Conservation (phyloP, 2,113 vertebrate species). For the Equus quagga region DNA sequence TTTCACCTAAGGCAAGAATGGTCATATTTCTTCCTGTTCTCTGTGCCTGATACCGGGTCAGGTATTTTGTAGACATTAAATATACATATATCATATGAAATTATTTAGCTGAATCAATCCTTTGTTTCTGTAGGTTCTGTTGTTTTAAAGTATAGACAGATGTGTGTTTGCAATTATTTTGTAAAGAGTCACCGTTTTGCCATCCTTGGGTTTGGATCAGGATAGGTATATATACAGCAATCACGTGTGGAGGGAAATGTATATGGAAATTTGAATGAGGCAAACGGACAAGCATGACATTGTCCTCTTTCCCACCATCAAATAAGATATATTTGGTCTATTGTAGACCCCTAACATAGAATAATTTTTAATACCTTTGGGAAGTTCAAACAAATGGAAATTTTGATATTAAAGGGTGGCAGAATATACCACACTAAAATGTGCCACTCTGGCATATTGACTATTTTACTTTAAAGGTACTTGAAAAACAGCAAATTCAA, state of each 20-base stretch:
- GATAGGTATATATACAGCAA: background rate
- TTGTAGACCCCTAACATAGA: accelerated
- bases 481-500: background rate
- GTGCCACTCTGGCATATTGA: background rate
- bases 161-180: background rate
- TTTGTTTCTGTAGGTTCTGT: background rate
- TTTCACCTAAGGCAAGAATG: background rate
- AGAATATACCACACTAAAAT: background rate
- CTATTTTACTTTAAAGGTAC: background rate
- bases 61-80: background rate
- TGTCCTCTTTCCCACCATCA: background rate
- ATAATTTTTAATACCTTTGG: background rate
- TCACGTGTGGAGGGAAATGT: background rate
- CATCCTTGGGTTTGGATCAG: background rate
- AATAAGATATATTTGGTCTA: background rate
- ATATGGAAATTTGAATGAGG: background rate
- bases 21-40: background rate
- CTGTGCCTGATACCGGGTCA: background rate
- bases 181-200: background rate
- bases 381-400: background rate
- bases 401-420: background rate
- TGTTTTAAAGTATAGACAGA: background rate
- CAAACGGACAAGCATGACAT: background rate
- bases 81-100: background rate
- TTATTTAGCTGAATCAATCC: background rate